These are phyloP conservation scores for Diplodus puntazzo DNA, from an alignment of 2,797 vertebrate genomes.

Conservation along the genomic window DNA sequence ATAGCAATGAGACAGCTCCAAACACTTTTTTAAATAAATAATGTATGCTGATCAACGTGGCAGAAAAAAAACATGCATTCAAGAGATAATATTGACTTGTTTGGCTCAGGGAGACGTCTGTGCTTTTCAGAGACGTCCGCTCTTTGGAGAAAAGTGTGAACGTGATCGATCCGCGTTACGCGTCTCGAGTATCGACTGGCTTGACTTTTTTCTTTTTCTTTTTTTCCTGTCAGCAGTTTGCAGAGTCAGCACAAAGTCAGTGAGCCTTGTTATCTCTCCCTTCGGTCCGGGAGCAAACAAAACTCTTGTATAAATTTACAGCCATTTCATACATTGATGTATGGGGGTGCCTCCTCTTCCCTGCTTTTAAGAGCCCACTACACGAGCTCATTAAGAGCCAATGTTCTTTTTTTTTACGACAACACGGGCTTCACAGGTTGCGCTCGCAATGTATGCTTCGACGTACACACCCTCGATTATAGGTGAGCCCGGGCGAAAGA, in stretches of 20 bases:
- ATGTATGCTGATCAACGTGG: slow-evolving; percentile 39
- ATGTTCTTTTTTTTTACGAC: slow-evolving; percentile 58
- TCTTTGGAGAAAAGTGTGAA: slow-evolving; percentile 34
- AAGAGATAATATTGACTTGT: slow-evolving; percentile 40
- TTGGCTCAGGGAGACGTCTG: slow-evolving; percentile 19
- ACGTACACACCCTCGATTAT: slow-evolving; percentile 28
- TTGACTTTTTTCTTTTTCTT: slow-evolving; percentile 21
- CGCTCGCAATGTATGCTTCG: slow-evolving; percentile 8
- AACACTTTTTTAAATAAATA: slow-evolving; percentile 32
- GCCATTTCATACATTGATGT: slow-evolving; percentile 63
- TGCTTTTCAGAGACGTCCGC: slow-evolving; percentile 7
- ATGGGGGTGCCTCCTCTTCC: slow-evolving; percentile 2
- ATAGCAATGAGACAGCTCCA: not conserved
- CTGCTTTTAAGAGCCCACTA: no score
- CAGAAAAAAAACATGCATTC: slow-evolving; percentile 9
- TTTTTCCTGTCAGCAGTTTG: slow-evolving; percentile 31
- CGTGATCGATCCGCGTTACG: slow-evolving; percentile 43
- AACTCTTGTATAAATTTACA: slow-evolving; percentile 56
- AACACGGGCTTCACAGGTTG: slow-evolving; percentile 11
- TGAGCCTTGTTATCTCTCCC: slow-evolving; percentile 40
- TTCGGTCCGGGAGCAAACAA: slow-evolving; percentile 34
- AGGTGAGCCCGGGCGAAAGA: slow-evolving; percentile 2
- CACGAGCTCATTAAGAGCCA: not conserved
- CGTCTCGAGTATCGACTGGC: slow-evolving; percentile 39
- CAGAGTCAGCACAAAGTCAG: slow-evolving; percentile 37